Evolutionary conservation across 2,888 invertebrate genomes (phyloP).

Genomic region (Cantharis lateralis): DNA sequence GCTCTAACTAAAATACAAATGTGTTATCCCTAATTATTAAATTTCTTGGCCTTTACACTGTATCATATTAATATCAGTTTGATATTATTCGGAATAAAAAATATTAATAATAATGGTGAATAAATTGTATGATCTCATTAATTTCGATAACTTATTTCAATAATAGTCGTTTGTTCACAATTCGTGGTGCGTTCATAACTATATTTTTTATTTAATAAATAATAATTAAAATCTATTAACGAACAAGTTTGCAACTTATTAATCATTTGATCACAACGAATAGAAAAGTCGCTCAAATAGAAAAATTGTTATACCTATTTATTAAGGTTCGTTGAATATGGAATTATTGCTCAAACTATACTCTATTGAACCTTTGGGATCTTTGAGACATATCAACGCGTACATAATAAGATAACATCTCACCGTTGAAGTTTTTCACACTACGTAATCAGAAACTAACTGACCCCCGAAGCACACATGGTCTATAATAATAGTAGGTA

Average conservation of each 20-base stretch:
- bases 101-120: neutral
- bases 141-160: neutral
- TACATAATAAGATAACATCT: neutral
- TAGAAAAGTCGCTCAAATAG: neutral
- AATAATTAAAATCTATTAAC: neutral
- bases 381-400: neutral
- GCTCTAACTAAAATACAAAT: neutral
- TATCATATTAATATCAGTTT: neutral
- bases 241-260: neutral
- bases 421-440: neutral
- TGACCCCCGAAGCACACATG: neutral
- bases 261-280: neutral
- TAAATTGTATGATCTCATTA: neutral
- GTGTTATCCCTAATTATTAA: too few species aligned
- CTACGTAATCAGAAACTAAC: neutral
- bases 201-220: neutral
- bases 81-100: neutral
- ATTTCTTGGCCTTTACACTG: neutral
- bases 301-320: too few species aligned
- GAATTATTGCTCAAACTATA: too few species aligned
- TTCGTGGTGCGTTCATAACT: neutral
- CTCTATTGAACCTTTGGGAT: neutral
- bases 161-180: neutral
- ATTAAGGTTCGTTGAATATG: too few species aligned
- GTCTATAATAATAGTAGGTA: neutral